Conservation (phyloP, 1,140 invertebrate genomes). For the Pseudomyrmex flavicornis region DNA sequence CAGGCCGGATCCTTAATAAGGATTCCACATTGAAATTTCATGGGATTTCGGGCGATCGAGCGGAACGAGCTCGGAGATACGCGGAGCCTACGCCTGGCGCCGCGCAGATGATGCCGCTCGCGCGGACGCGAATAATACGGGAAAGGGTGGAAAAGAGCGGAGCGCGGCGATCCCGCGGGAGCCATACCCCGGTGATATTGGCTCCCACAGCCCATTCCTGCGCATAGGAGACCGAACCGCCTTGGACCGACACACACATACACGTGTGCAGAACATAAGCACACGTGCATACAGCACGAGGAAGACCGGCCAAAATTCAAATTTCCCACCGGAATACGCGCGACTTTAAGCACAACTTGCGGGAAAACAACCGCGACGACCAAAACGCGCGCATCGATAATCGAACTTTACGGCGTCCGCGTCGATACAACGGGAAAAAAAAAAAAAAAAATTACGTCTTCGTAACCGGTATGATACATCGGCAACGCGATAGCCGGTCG, state of each 20-base stretch:
- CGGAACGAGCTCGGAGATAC: slow-evolving; percentile 66
- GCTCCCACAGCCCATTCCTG: slow-evolving; percentile 75
- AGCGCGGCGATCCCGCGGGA: slow-evolving; percentile 60
- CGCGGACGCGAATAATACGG: slow-evolving; percentile 72
- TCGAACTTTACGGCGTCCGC: slow-evolving; percentile 42
- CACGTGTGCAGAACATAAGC: neutral
- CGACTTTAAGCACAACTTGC: slow-evolving; percentile 74
- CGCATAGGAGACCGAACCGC: slow-evolving; percentile 70
- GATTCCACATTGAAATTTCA: slow-evolving; percentile 71
- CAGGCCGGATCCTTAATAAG: slow-evolving; percentile 54
- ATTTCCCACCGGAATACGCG: slow-evolving; percentile 73
- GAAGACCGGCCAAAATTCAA: slow-evolving; percentile 74
- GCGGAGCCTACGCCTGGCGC: slow-evolving; percentile 46
- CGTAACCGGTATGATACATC: too few species aligned
- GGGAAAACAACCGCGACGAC: slow-evolving; percentile 66
- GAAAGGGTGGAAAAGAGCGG: slow-evolving; percentile 75
- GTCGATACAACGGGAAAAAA: slow-evolving; percentile 3
- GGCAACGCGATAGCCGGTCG: neutral
- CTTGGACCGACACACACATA: slow-evolving; percentile 58
- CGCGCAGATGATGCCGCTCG: slow-evolving; percentile 59
- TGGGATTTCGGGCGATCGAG: slow-evolving; percentile 72
- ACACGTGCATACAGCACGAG: slow-evolving; percentile 7
- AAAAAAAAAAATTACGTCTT: slow-evolving; percentile 8
- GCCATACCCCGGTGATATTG: slow-evolving; percentile 75
- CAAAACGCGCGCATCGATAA: slow-evolving; percentile 44